These are phyloP conservation scores for Empis livida DNA, from an alignment of 2,888 invertebrate genomes.

Conservation along the genomic window DNA sequence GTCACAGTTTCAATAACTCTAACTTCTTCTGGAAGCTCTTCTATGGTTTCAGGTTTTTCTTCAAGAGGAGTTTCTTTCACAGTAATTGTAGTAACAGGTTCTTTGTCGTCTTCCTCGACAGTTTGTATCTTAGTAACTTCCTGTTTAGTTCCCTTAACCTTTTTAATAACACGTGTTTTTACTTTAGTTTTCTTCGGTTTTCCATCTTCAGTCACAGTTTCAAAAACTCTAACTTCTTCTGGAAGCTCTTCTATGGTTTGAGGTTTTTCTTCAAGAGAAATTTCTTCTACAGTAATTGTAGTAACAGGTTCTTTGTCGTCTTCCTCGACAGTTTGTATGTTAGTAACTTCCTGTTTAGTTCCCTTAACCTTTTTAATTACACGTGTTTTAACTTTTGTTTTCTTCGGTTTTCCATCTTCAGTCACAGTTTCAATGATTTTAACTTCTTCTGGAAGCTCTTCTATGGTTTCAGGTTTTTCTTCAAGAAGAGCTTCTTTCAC, in stretches of 20 bases:
- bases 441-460: conserved; percentile 25
- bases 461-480: conserved; percentile 11
- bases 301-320: conserved; percentile 35
- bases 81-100: conserved; percentile 26
- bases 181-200: conserved; percentile 21
- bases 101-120: conserved; percentile 28
- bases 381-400: conserved; percentile 19
- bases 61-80: conserved; percentile 18
- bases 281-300: conserved; percentile 22
- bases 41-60: conserved; percentile 14
- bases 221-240: conserved; percentile 14
- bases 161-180: conserved; percentile 26
- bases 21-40: conserved; percentile 18
- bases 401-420: conserved; percentile 22
- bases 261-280: conserved; percentile 5
- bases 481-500: conserved; percentile 9
- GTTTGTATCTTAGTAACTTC: conserved; percentile 32
- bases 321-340: conserved; percentile 34
- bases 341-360: conserved; percentile 28
- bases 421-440: conserved; percentile 7
- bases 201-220: conserved; percentile 13
- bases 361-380: conserved; percentile 27
- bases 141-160: conserved; percentile 26
- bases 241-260: conserved; percentile 16
- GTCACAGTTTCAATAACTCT: conserved; percentile 30